Evolutionary conservation across 2,113 vertebrate species (phyloP).

Genomic region (Galeopterus variegatus): DNA sequence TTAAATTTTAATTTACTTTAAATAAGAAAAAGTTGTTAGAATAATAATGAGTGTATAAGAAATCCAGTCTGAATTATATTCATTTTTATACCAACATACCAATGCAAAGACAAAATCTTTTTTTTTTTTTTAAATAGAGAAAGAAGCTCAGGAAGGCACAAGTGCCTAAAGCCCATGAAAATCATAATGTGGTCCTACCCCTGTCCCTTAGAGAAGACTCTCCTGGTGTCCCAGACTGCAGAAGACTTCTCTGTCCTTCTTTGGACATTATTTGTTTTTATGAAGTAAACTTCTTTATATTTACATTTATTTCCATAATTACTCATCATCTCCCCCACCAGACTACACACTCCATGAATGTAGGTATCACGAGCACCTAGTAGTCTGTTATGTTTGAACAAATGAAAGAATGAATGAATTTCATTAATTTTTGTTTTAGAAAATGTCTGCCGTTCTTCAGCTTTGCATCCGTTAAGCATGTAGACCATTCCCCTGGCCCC

Average conservation of each 20-base stretch:
- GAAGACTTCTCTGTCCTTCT: neutral
- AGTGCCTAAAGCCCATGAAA: no score
- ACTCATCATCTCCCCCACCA: neutral
- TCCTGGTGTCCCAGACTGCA: no score
- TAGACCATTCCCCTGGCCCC: neutral
- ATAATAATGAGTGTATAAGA: neutral
- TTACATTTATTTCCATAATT: neutral
- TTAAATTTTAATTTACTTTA: neutral
- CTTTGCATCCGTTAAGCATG: neutral
- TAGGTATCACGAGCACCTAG: accelerated
- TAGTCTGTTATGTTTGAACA: neutral
- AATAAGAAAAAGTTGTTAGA: neutral
- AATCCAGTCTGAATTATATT: neutral
- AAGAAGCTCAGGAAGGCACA: neutral
- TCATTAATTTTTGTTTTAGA: neutral
- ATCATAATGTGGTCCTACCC: neutral
- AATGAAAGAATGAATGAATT: neutral
- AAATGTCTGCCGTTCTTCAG: neutral
- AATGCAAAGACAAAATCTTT: neutral
- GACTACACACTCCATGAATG: accelerated
- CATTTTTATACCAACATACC: neutral
- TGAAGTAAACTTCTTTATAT: neutral
- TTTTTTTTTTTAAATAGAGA: neutral
- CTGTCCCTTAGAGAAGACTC: neutral
- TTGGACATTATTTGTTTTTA: neutral